Evolutionary conservation across 2,888 invertebrate genomes (phyloP).

Genomic region (Rhogogaster chlorosoma): DNA sequence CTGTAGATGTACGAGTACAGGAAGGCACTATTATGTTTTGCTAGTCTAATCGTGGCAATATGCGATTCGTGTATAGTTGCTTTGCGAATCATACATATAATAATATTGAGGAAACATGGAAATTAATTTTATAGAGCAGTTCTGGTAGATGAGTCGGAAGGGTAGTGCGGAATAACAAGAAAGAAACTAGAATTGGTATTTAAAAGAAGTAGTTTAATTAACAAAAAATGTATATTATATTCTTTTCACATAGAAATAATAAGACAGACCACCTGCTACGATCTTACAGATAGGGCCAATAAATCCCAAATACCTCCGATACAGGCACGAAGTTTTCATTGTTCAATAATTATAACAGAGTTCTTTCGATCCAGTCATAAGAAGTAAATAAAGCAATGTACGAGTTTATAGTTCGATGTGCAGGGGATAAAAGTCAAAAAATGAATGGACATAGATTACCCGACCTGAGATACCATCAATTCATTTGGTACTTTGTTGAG

Average conservation of each 20-base stretch:
- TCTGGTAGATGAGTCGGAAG: not conserved
- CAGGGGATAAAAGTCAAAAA: not conserved
- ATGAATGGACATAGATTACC: not conserved
- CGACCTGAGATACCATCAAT: not conserved
- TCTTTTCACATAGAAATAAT: slow-evolving; percentile 54
- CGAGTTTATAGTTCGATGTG: not conserved
- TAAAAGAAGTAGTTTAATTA: slow-evolving; percentile 59
- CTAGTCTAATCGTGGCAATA: not conserved
- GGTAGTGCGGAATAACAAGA: not conserved
- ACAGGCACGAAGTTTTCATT: slow-evolving; percentile 17
- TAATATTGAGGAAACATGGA: not conserved
- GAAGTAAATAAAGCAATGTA: not conserved
- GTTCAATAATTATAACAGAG: not conserved
- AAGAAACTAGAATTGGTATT: slow-evolving; percentile 34
- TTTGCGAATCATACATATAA: not conserved
- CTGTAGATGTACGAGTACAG: not conserved
- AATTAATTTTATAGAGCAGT: not conserved
- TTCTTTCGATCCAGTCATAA: not conserved
- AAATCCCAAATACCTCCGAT: not conserved
- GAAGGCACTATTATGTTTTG: not conserved
- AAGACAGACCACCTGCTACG: slow-evolving; percentile 55
- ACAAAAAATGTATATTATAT: slow-evolving; percentile 59
- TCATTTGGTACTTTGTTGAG: not conserved
- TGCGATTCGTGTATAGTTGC: not conserved
- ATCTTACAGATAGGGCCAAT: slow-evolving; percentile 56